phyloP scores from a whole-genome alignment of 2,113 vertebrate genomes.

The Xiphophorus couchianus region DNA sequence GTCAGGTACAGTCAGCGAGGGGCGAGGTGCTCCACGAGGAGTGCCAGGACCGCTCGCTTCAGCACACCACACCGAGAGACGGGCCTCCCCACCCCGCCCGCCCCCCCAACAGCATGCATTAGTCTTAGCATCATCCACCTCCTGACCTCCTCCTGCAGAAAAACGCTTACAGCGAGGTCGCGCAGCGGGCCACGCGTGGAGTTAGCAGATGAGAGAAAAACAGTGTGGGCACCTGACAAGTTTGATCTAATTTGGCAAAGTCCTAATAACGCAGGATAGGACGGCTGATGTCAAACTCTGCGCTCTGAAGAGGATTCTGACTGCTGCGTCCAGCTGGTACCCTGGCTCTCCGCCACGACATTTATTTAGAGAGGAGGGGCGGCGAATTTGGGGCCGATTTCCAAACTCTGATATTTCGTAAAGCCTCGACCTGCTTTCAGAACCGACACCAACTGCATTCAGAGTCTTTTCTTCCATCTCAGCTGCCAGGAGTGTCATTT shows the following conservation, averaged over 20 bases:
- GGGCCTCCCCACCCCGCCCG: conserved; percentile 6
- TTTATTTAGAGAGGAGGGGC: background rate
- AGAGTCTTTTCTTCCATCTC: no score
- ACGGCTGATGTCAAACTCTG: conserved; percentile 29
- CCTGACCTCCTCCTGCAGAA: conserved; percentile 36
- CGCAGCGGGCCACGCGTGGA: background rate
- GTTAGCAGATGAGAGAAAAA: conserved; percentile 14
- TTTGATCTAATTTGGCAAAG: conserved; percentile 44
- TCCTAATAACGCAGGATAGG: conserved; percentile 8
- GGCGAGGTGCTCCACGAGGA: conserved; percentile 57
- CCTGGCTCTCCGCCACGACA: conserved; percentile 36
- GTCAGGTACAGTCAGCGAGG: conserved; percentile 68
- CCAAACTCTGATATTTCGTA: background rate
- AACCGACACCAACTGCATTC: no score
- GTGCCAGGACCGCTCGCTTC: conserved; percentile 49
- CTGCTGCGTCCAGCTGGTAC: conserved; percentile 44
- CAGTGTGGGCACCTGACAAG: conserved; percentile 33
- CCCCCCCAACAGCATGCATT: conserved; percentile 24
- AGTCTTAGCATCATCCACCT: conserved; percentile 43
- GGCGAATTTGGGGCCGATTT: background rate
- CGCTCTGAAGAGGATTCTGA: conserved; percentile 16
- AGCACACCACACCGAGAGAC: conserved; percentile 32
- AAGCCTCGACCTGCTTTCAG: background rate
- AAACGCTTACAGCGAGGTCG: conserved; percentile 30
- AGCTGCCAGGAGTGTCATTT: no score